These are phyloP conservation scores for Percina caprodes DNA, from an alignment of 2,113 vertebrate species.

Conservation along the genomic window DNA sequence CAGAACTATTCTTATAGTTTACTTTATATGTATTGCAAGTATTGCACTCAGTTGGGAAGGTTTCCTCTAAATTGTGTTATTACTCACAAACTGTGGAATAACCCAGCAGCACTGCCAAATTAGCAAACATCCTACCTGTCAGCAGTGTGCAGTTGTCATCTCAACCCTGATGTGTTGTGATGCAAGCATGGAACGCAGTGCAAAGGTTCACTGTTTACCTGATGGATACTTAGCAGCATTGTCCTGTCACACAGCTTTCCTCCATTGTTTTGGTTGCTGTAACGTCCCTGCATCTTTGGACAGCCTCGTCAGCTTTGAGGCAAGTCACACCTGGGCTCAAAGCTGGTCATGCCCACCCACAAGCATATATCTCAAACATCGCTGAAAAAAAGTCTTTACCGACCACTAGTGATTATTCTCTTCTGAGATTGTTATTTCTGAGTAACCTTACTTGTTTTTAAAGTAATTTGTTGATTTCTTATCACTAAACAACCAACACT, in stretches of 20 bases:
- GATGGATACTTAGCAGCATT: constrained; percentile 1
- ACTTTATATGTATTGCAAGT: constrained; percentile 12
- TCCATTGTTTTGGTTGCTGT: background rate
- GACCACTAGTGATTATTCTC: background rate
- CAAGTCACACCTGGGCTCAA: constrained; percentile 21
- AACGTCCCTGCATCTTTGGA: background rate
- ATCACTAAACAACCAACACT: no score
- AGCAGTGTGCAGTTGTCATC: background rate
- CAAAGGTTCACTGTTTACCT: background rate
- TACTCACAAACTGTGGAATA: background rate
- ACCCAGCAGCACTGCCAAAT: constrained; percentile 15
- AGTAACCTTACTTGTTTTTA: background rate
- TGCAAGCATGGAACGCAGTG: constrained; percentile 17
- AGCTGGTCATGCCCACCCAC: background rate
- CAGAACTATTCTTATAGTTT: constrained; percentile 7
- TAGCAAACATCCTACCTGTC: constrained; percentile 15
- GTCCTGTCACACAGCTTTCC: constrained; percentile 5
- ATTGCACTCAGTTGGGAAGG: background rate
- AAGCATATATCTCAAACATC: background rate
- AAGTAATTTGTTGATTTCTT: no score
- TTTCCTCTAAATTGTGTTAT: constrained; percentile 15
- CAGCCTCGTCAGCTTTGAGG: background rate
- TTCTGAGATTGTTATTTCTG: background rate
- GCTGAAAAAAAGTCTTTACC: background rate
- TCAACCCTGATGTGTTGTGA: constrained; percentile 1